These are phyloP conservation scores for Trichonephila clavipes DNA, from an alignment of 1,140 invertebrate genomes.

Conservation along the genomic window DNA sequence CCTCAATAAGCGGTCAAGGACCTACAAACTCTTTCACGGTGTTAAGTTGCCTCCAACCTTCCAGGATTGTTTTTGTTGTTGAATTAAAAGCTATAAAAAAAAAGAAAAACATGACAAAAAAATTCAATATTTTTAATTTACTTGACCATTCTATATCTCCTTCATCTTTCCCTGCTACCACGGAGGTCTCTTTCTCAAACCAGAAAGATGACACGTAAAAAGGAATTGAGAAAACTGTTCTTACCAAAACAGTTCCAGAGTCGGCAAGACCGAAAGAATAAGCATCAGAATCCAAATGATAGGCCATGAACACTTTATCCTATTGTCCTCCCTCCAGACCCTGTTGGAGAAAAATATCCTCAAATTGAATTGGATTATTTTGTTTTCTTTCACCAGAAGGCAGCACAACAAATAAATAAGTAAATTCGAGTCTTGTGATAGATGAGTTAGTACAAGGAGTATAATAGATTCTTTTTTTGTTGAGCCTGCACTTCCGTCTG, in stretches of 20 bases:
- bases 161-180: not conserved
- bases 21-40: not conserved
- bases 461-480: not conserved
- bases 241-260: not conserved
- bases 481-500: not conserved
- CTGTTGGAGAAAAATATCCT: not conserved
- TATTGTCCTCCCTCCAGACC: not conserved
- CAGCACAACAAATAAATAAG: not conserved
- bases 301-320: constrained; percentile 9
- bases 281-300: not conserved
- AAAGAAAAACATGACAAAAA: not conserved
- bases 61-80: too few relatives aligned
- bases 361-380: not conserved
- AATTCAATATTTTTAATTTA: not conserved
- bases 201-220: not conserved
- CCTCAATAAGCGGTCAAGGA: not conserved
- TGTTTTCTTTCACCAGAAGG: not conserved
- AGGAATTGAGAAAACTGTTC: not conserved
- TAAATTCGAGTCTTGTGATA: not conserved
- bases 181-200: not conserved
- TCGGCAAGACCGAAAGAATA: not conserved
- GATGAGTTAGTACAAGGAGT: not conserved
- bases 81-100: not conserved
- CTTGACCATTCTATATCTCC: not conserved
- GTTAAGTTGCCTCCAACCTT: not conserved